Evolutionary conservation across 2,797 vertebrate genomes (phyloP), one percentile per base, ranked within the genome.

Genomic region (Merluccius polli): DNA sequence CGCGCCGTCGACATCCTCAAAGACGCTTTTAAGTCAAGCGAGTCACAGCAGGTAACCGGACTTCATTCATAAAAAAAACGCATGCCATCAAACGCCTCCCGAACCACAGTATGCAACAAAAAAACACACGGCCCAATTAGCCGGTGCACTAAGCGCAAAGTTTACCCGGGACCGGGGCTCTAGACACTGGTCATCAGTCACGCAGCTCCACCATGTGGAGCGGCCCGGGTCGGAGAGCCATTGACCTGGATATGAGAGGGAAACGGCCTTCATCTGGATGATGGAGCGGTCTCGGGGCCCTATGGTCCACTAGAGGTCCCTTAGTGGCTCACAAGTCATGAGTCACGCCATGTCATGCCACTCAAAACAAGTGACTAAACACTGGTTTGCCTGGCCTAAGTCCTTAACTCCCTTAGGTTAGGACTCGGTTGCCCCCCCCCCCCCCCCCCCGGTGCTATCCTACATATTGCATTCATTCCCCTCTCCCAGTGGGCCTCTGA

Each of bases 1-100:
- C 94, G 95, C 81, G 98, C 98, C 0, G 97, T 99, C 86, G 97
- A 99, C 90, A 99, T 99, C 80, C 96, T 99, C 85, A 99, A 99
- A 93, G 97, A 98, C 72, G 97, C 98, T 84, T 99, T 99, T 85
- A 98, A 98, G 90, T 98, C 97, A 77, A 98, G 95, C 86, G 98
- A 98, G 82, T 97, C 96, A 0, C 98, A 99, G 82, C 98, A 99
- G 96, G 98, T 99, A 93, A 90, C 10, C 10, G 1, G 7, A 24
- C 1, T 24, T 52, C 44, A 52, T 18, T 52, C 44, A 52, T 0
- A 41, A 41, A 41, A 15, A 16, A 41, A 41, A 41, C 11, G 44
- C n/a, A 1, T 24, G n/a, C 59, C 24, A 24, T 65, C 24, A 11
- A 24, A 24, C 24, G 8, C 4, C 59, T 65, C 24, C 59, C 59